Evolutionary conservation across 1,140 invertebrate species (phyloP).

Genomic region (Drosophila setifemur): DNA sequence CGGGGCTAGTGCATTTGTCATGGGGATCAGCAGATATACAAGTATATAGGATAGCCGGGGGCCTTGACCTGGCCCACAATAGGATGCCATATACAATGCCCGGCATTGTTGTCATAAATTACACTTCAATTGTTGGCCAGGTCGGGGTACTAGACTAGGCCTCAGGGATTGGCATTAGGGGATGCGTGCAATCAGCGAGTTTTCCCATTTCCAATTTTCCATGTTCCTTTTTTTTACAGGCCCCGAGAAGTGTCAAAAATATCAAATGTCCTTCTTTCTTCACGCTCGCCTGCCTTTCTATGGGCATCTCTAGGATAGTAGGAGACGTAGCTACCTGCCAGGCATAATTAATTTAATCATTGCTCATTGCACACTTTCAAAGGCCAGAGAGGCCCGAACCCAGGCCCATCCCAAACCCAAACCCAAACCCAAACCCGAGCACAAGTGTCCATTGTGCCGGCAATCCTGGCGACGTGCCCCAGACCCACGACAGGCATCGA

Average conservation of each 20-base stretch:
- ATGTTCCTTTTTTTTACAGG: constrained; percentile 35
- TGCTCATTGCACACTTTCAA: constrained; percentile 67
- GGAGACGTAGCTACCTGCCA: constrained; percentile 49
- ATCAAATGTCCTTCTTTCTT: constrained; percentile 73
- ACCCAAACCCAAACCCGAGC: constrained; percentile 28
- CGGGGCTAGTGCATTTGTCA: constrained; percentile 61
- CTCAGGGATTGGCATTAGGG: neutral
- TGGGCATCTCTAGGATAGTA: constrained; percentile 22
- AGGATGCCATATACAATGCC: constrained; percentile 1
- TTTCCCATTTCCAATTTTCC: neutral
- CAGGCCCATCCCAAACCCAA: no score
- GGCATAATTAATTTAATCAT: constrained; percentile 78
- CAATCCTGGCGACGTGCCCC: constrained; percentile 67
- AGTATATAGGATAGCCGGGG: constrained; percentile 15
- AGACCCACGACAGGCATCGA: constrained; percentile 56
- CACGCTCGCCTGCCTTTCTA: constrained; percentile 65
- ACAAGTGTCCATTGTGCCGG: constrained; percentile 68
- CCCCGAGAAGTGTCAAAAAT: constrained; percentile 74
- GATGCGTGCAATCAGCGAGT: constrained; percentile 51
- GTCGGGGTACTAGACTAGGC: constrained; percentile 4
- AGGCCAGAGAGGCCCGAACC: constrained; percentile 1
- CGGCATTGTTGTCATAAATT: constrained; percentile 77
- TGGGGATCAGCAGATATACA: constrained; percentile 33
- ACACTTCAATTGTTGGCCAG: constrained; percentile 68
- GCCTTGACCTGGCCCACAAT: constrained; percentile 34